Conservation (phyloP, 2,113 vertebrate species). For the Larimichthys polyactis region DNA sequence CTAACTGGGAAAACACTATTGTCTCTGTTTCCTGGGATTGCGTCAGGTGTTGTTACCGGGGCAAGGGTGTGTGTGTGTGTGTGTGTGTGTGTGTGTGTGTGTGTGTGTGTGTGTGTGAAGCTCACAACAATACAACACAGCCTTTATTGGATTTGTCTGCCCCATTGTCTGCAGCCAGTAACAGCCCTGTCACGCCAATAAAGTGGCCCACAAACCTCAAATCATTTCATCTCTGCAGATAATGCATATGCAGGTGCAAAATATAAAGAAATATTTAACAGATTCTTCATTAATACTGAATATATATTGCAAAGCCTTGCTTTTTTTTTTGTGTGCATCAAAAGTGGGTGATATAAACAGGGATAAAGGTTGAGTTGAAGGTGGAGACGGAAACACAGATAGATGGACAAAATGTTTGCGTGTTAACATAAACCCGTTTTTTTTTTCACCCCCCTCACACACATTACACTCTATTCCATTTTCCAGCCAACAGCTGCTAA, state of each 20-base stretch:
- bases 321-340: neutral
- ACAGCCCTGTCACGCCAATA: constrained; percentile 15
- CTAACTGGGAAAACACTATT: constrained; percentile 62
- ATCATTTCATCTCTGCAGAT: constrained; percentile 9
- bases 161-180: constrained; percentile 33
- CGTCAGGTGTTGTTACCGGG: constrained; percentile 71
- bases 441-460: neutral
- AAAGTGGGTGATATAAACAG: neutral
- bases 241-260: constrained; percentile 31
- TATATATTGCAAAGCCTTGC: neutral
- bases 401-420: constrained; percentile 10
- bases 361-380: neutral
- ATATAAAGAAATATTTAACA: constrained; percentile 8
- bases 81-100: too few species aligned
- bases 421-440: constrained; percentile 24
- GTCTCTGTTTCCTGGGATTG: constrained; percentile 74
- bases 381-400: neutral
- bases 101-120: neutral
- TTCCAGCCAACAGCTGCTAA: constrained; percentile 58
- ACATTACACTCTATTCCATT: constrained; percentile 41
- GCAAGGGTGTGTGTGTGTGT: too few species aligned
- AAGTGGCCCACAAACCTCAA: constrained; percentile 6
- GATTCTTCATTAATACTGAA: constrained; percentile 18
- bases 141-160: constrained; percentile 49
- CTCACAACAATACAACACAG: constrained; percentile 37